These are phyloP conservation scores for Eudorcas thomsonii DNA, from an alignment of 2,113 vertebrate species.

Conservation along the genomic window DNA sequence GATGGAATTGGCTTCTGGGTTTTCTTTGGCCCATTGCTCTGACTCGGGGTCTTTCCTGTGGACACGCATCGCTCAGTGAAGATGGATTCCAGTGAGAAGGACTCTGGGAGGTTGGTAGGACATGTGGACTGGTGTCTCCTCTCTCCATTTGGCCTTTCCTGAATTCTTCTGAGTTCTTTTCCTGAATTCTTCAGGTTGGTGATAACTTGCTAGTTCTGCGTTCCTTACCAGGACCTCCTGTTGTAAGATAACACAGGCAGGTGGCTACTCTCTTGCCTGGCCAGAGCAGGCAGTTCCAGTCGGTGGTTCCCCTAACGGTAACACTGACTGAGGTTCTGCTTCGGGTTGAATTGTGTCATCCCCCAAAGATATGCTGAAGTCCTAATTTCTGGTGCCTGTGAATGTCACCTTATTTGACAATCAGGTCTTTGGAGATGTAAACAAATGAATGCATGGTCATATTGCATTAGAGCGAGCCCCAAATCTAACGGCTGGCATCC, in stretches of 20 bases:
- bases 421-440: neutral
- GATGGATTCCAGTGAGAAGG: neutral
- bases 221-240: neutral
- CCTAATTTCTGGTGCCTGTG: neutral
- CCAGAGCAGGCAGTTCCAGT: neutral
- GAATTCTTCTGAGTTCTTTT: neutral
- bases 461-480: neutral
- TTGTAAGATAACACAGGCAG: neutral
- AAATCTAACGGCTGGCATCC: neutral
- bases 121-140: neutral
- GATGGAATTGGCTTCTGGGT: neutral
- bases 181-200: neutral
- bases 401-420: neutral
- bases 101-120: neutral
- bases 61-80: rapidly evolving
- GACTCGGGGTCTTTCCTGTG: neutral
- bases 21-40: neutral
- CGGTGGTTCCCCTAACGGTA: neutral
- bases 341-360: neutral
- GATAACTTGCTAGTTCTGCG: neutral
- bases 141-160: neutral
- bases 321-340: neutral
- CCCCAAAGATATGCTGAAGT: neutral
- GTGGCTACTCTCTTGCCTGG: neutral
- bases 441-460: neutral